Percentiles rank a stretch among this genome's conserved stretches.
These are phyloP conservation scores for Sisyra terminalis DNA, from an alignment of 2,888 invertebrate species.

Conservation along the genomic window DNA sequence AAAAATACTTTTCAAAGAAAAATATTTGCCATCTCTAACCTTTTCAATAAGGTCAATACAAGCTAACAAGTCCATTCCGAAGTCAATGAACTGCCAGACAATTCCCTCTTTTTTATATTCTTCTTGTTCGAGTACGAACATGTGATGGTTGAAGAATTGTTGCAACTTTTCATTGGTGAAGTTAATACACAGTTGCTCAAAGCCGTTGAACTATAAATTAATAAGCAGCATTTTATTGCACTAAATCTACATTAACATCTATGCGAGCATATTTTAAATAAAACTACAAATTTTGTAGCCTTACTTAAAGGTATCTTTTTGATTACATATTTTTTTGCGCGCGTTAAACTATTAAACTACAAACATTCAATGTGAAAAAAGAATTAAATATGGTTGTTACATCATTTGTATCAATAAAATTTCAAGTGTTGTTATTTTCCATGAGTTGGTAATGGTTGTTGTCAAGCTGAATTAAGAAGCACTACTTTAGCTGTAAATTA, in stretches of 20 bases:
- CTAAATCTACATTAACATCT: not conserved
- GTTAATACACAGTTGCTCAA: slow-evolving; percentile 97
- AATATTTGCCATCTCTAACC: slow-evolving; percentile 31
- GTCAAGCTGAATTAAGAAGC: too few species aligned
- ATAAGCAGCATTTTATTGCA: not conserved
- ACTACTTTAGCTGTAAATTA: too few species aligned
- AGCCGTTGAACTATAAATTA: slow-evolving; percentile 70
- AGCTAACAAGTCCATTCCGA: slow-evolving; percentile 90
- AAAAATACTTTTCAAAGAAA: not conserved
- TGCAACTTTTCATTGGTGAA: slow-evolving; percentile 96
- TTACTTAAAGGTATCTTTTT: not conserved
- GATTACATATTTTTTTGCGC: not conserved
- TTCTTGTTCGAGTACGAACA: slow-evolving; percentile 96
- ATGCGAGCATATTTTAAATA: not conserved
- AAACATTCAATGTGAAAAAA: not conserved
- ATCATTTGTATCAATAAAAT: too few species aligned
- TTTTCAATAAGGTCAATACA: slow-evolving; percentile 93
- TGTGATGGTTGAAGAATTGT: slow-evolving; percentile 98
- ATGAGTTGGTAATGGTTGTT: too few species aligned
- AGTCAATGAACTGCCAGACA: slow-evolving; percentile 93
- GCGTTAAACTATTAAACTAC: not conserved
- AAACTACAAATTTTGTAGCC: not conserved
- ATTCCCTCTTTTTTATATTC: slow-evolving; percentile 91
- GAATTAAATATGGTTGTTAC: not conserved
- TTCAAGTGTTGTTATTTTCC: too few species aligned